Conservation (phyloP, 2,797 vertebrate species). For the Bucorvus abyssinicus region DNA sequence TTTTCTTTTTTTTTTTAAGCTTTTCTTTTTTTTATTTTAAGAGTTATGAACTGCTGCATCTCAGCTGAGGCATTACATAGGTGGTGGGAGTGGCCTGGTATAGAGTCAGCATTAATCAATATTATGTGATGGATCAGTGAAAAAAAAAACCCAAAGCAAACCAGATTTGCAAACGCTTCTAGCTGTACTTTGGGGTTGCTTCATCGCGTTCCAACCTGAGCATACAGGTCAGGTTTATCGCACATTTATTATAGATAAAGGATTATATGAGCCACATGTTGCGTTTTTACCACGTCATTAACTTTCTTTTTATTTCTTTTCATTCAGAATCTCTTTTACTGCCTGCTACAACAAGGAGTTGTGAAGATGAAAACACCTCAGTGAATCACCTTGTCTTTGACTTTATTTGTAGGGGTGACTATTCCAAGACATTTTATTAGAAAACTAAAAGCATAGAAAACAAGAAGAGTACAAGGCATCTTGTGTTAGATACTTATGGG, state of each 20-base stretch:
- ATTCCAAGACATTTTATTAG: background rate
- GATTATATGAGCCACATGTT: background rate
- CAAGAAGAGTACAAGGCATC: constrained; percentile 31
- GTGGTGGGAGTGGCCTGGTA: constrained; percentile 65
- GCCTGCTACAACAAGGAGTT: constrained; percentile 7
- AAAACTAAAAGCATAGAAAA: background rate
- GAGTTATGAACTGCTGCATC: constrained; percentile 70
- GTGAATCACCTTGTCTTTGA: background rate
- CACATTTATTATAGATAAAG: background rate
- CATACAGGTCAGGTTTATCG: background rate
- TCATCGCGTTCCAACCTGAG: background rate
- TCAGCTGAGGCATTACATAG: constrained; percentile 76
- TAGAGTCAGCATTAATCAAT: constrained; percentile 55
- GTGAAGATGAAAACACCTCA: background rate
- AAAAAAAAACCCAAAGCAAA: background rate
- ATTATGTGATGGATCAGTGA: constrained; percentile 40
- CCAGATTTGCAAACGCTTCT: background rate
- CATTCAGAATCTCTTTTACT: background rate
- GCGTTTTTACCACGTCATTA: background rate
- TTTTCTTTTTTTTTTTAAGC: constrained; percentile 49
- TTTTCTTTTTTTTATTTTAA: constrained; percentile 34
- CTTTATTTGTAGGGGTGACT: background rate
- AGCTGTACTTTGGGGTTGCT: background rate
- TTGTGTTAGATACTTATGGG: constrained; percentile 26
- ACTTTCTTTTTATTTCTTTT: background rate